A percentile compares a stretch with the other conserved stretches of the same genome.
phyloP scores from a whole-genome alignment of 2,113 vertebrate species.

The Oreotrochilus melanogaster region DNA sequence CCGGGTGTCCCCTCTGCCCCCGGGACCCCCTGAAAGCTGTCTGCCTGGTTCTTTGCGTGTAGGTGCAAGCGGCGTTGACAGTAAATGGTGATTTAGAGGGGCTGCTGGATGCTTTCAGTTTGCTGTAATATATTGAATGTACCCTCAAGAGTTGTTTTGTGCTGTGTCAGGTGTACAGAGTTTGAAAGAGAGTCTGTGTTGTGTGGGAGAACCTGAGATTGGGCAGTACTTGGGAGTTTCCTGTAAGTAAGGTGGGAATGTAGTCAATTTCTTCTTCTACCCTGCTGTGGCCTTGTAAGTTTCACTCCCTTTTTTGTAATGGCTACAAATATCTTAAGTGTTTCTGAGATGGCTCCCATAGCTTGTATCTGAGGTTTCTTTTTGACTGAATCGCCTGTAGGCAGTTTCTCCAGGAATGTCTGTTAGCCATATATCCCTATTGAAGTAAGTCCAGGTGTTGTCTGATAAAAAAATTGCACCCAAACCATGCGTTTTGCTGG shows the following conservation, averaged over 20 bases:
- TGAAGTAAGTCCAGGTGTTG: not conserved
- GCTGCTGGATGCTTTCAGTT: too few species aligned
- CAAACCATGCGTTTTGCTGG: not conserved
- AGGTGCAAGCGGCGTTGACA: fast-evolving
- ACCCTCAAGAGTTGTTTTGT: not conserved
- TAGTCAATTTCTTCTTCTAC: not conserved
- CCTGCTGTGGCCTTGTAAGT: not conserved
- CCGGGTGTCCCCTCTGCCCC: too few species aligned
- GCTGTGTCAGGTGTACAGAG: not conserved
- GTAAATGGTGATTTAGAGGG: too few species aligned
- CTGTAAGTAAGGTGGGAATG: not conserved
- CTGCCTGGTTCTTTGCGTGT: fast-evolving
- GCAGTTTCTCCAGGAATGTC: not conserved
- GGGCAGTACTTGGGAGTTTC: fast-evolving
- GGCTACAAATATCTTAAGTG: not conserved
- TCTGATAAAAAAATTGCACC: fast-evolving
- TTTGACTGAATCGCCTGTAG: not conserved
- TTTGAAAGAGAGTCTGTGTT: not conserved
- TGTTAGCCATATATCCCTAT: fast-evolving
- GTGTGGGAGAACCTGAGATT: not conserved
- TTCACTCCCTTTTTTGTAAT: not conserved
- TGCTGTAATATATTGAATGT: fast-evolving
- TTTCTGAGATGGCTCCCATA: not conserved
- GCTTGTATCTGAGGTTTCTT: not conserved
- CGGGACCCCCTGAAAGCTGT: too few species aligned